Percentiles rank a stretch among this genome's conserved stretches.
phyloP scores from a whole-genome alignment of 2,888 invertebrate species.

The Agrotis puta region DNA sequence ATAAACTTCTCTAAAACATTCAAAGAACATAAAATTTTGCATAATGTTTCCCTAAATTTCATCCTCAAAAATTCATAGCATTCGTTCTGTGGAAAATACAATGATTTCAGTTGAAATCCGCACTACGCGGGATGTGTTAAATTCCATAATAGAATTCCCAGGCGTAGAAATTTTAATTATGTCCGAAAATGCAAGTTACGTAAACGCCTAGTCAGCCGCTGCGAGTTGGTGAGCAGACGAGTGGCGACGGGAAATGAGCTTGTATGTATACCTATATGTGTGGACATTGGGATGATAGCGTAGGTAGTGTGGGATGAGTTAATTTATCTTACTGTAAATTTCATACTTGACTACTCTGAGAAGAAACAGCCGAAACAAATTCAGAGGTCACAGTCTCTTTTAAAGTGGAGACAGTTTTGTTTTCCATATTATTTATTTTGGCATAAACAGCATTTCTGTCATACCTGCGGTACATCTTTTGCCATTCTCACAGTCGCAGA shows the following conservation, averaged over 20 bases:
- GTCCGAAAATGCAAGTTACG: slow-evolving; percentile 76
- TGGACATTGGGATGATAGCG: not conserved
- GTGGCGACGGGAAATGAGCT: slow-evolving; percentile 41
- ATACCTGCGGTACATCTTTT: slow-evolving; percentile 1
- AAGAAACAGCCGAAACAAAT: no score
- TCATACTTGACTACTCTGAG: no score
- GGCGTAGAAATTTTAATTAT: slow-evolving; percentile 78
- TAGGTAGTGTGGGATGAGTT: not conserved
- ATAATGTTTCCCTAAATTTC: slow-evolving; percentile 33
- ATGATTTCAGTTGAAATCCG: slow-evolving; percentile 58
- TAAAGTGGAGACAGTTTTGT: no score
- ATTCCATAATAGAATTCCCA: slow-evolving; percentile 76
- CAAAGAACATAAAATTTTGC: slow-evolving; percentile 1
- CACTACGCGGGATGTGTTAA: slow-evolving; percentile 65
- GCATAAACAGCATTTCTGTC: not conserved
- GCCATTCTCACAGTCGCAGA: slow-evolving; percentile 1
- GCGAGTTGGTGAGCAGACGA: slow-evolving; percentile 54
- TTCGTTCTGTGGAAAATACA: slow-evolving; percentile 49
- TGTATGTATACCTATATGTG: slow-evolving; percentile 13
- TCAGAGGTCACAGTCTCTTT: no score
- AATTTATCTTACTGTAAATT: not conserved
- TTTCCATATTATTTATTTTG: not conserved
- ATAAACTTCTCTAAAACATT: slow-evolving; percentile 8
- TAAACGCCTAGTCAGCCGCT: slow-evolving; percentile 71
- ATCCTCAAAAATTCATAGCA: slow-evolving; percentile 48